A percentile compares a stretch with the other conserved stretches of the same genome.
These are phyloP conservation scores for Daphoenositta chrysoptera DNA, from an alignment of 2,113 vertebrate genomes.

Conservation along the genomic window DNA sequence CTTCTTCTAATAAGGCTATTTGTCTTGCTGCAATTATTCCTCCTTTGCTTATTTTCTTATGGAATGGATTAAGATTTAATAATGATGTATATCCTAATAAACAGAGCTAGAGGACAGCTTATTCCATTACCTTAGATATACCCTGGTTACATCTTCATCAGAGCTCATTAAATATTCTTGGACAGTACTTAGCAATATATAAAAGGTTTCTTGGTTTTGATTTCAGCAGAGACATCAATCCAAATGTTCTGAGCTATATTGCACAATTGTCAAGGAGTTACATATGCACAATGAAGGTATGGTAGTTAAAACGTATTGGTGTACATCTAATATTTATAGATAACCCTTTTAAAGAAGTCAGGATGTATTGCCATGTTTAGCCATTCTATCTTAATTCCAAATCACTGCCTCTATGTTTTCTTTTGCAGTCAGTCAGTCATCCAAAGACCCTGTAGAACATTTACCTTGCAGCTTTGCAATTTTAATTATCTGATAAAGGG, in stretches of 20 bases:
- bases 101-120: not conserved
- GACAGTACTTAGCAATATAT: not conserved
- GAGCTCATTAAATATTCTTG: not conserved
- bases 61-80: constrained; percentile 19
- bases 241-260: constrained; percentile 47
- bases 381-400: constrained; percentile 48
- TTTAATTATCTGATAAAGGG: constrained; percentile 62
- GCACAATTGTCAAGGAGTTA: constrained; percentile 49
- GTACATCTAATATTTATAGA: constrained; percentile 51
- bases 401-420: constrained; percentile 18
- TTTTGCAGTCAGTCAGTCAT: constrained; percentile 29
- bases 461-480: constrained; percentile 45
- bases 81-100: constrained; percentile 34
- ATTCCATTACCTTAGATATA: not conserved
- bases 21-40: not conserved
- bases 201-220: not conserved
- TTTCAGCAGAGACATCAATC: constrained; percentile 34
- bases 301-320: constrained; percentile 22
- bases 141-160: not conserved
- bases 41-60: not conserved
- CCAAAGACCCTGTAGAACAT: not conserved
- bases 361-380: not conserved
- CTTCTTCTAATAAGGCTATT: constrained; percentile 5
- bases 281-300: constrained; percentile 30
- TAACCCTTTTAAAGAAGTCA: constrained; percentile 24